Evolutionary conservation across 1,140 invertebrate genomes (phyloP).

Genomic region (Leguminivora glycinivorella): DNA sequence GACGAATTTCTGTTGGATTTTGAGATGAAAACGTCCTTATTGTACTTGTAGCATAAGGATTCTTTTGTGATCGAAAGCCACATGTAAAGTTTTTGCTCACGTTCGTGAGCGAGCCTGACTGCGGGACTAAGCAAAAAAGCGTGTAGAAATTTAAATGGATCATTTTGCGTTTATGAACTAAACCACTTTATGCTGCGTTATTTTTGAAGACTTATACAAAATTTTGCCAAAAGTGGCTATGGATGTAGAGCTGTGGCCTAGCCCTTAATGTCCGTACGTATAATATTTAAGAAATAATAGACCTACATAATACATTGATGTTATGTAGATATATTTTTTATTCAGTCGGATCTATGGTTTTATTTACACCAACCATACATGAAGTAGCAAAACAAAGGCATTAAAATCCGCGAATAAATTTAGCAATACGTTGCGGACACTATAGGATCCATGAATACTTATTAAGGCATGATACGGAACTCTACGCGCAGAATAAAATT

Average conservation of each 20-base stretch:
- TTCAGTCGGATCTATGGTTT: too few relatives aligned
- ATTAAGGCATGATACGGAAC: conserved; percentile 58
- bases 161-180: conserved; percentile 23
- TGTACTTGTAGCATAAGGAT: too few relatives aligned
- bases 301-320: too few relatives aligned
- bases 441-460: conserved; percentile 26
- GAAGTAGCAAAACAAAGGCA: neutral
- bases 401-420: neutral
- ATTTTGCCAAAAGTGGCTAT: neutral
- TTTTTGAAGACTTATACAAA: neutral
- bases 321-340: too few relatives aligned
- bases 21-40: too few relatives aligned
- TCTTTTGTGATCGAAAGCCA: too few relatives aligned
- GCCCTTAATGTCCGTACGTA: too few relatives aligned
- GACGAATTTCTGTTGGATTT: too few relatives aligned
- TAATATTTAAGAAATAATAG: too few relatives aligned
- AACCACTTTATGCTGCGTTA: conserved; percentile 16
- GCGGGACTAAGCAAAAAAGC: conserved; percentile 54
- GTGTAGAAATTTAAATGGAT: conserved; percentile 70
- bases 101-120: conserved; percentile 68
- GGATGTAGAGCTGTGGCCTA: too few relatives aligned
- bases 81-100: conserved; percentile 68
- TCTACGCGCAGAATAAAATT: conserved; percentile 64
- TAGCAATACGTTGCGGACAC: conserved; percentile 6
- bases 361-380: too few relatives aligned